Base-by-base conservation (phyloP, 2,113 vertebrate species). In the Toxostoma redivivum region DNA sequence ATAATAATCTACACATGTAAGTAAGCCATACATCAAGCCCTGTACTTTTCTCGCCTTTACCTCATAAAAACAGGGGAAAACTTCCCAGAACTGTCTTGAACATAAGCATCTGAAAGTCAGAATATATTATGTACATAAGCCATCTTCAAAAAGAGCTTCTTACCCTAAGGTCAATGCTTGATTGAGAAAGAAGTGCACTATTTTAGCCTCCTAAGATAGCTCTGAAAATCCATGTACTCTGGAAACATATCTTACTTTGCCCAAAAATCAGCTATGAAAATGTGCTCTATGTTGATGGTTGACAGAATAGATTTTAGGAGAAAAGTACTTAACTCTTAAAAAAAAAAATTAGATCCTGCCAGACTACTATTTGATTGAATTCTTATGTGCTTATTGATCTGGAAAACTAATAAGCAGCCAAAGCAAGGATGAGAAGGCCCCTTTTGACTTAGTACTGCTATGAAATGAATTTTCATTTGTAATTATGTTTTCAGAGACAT, bases 291-390 rank as follows among this genome's bases (percentile, higher is more conserved):
- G 5, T 31, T 88, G 80, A 64, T 40, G 48, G 38, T 79, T 91
- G 74, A 58, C 42, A 89, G 67, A 90, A 80, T 37, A n/a, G 15
- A 64, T 74, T 94, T 83, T 71, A 81, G 56, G 30, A 77, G 25
- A 81, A 92, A 90, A 66, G 38, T 54, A 90, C n/a, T 80, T 70
- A 48, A 70, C 9, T 86, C 31, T 57, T 73, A 86, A 86, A 53
- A 77, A 61, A 38, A 25, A 56, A 6, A 78, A 2, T 80, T 61
- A 74, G 40, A 64, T 78, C 56, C 37, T 90, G 80, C 15, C 45
- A 40, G 91, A 91, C 53, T 53, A 78, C 48, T 70, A 18, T 88
- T 73, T 90, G 92, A 94, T 88, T 82, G 40, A 94, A 81, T 81
- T 86, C 60, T 88, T 86, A 78, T 3, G 35, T 15, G 64, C 22